Conservation (phyloP, 2,888 invertebrate genomes). For the Ceriagrion tenellum region DNA sequence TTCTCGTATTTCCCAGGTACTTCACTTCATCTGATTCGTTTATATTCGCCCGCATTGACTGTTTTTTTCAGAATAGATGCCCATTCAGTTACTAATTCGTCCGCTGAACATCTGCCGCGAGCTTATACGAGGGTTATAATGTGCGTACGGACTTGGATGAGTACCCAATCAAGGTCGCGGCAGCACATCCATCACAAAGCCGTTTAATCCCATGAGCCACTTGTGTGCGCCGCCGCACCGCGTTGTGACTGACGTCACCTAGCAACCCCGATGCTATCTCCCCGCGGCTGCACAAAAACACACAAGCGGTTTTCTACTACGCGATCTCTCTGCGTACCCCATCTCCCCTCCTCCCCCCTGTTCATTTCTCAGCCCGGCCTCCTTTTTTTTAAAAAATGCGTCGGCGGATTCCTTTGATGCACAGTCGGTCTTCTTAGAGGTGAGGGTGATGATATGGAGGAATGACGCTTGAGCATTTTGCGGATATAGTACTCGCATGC, state of each 20-base stretch:
- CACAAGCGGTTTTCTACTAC: neutral
- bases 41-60: too few species aligned
- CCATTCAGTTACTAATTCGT: too few species aligned
- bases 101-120: too few species aligned
- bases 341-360: neutral
- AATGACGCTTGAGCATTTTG: neutral
- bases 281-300: neutral
- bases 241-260: neutral
- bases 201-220: neutral
- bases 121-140: too few species aligned
- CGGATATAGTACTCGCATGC: neutral
- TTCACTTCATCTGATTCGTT: too few species aligned
- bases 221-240: neutral
- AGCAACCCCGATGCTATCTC: neutral
- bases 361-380: neutral
- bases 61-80: too few species aligned
- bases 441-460: neutral
- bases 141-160: neutral
- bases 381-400: neutral
- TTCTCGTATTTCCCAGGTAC: too few species aligned
- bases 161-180: neutral
- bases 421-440: neutral
- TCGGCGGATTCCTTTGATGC: conserved; percentile 22
- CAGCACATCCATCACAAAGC: neutral
- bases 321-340: neutral